Evolutionary conservation across 2,888 invertebrate genomes (phyloP).

Genomic region (Amphipyra berbera): DNA sequence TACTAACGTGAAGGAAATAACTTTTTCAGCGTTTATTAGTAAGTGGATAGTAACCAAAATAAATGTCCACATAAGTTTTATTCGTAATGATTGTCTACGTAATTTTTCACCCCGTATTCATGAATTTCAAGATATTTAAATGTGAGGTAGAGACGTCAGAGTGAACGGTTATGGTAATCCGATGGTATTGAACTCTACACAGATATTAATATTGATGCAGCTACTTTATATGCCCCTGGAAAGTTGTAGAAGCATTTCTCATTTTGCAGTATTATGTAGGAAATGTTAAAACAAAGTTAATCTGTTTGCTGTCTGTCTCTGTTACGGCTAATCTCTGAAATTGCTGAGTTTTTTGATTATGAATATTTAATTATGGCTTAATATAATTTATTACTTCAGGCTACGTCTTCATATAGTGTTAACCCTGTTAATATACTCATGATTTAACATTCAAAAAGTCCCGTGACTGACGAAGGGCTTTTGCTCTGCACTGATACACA

Average conservation of each 20-base stretch:
- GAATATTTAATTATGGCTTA: too few relatives aligned
- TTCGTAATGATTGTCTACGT: constrained; percentile 33
- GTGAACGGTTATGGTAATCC: constrained; percentile 72
- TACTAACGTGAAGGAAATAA: too few relatives aligned
- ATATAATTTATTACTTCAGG: too few relatives aligned
- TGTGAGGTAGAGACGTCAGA: constrained; percentile 69
- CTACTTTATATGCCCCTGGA: constrained; percentile 34
- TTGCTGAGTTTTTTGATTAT: too few relatives aligned
- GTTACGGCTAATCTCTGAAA: constrained; percentile 6
- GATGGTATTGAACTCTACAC: constrained; percentile 65
- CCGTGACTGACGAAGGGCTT: too few relatives aligned
- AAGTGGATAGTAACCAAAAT: not conserved
- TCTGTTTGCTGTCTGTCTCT: too few relatives aligned
- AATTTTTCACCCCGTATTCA: constrained; percentile 58
- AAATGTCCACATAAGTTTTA: constrained; percentile 9
- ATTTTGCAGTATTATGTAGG: constrained; percentile 24
- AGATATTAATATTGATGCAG: constrained; percentile 50
- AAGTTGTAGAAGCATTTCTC: constrained; percentile 37
- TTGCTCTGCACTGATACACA: too few relatives aligned
- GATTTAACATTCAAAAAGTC: too few relatives aligned
- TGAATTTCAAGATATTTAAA: constrained; percentile 72
- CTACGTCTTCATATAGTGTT: too few relatives aligned
- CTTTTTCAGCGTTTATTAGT: too few relatives aligned
- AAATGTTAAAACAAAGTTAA: not conserved
- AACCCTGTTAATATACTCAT: too few relatives aligned